Base-by-base conservation (phyloP, 2,113 vertebrate genomes). In the Baryphthengus martii region DNA sequence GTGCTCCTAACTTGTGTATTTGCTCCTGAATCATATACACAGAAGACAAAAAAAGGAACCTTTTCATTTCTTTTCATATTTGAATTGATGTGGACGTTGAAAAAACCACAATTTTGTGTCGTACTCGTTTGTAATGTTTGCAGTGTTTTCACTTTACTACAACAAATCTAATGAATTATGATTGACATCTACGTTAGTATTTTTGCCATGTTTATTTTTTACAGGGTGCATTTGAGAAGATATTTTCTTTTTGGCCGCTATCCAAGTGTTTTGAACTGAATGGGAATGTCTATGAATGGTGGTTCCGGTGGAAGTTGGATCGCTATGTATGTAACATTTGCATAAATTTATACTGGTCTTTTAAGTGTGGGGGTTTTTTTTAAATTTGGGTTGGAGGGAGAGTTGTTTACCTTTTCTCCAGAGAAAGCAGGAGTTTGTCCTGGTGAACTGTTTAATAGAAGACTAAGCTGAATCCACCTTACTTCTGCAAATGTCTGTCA, bases 301-400 rank as follows among this genome's bases (percentile, higher is more conserved):
- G 99, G 99, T 99, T 99, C 97, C 97, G 99, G 66, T 99, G 99
- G 99, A 99, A 99, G 96, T 92, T 99, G 96, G 99, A 99, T 97
- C 98, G 99, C 96, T 99, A 99, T 50, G 99, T 99, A 98, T 87
- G 97, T 97, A 95, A 93, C 86, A 79, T 71, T 89, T 88, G 63
- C 63, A 61, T 61, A 28, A 31, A 58, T 52, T 65, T 65, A 24
- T 59, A 33, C 10, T 65, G 4, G 3, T 65, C 11, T 86, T 56
- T 62, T 40, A 71, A 62, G 29, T 37, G 19, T 53, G 3, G n/a
- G n/a, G n/a, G n/a, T n/a, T n/a, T n/a, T 42, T 29, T 79, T 91
- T 95, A 53, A 37, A 35, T 66, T 14, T 29, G 11, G 13, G 5
- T 9, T 17, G 20, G 28, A 26, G 21, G 21, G 31, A 40, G 21